A percentile compares a stretch with the other conserved stretches of the same genome.
These are phyloP conservation scores for Unio pictorum DNA, from an alignment of 2,888 invertebrate genomes.

Conservation along the genomic window DNA sequence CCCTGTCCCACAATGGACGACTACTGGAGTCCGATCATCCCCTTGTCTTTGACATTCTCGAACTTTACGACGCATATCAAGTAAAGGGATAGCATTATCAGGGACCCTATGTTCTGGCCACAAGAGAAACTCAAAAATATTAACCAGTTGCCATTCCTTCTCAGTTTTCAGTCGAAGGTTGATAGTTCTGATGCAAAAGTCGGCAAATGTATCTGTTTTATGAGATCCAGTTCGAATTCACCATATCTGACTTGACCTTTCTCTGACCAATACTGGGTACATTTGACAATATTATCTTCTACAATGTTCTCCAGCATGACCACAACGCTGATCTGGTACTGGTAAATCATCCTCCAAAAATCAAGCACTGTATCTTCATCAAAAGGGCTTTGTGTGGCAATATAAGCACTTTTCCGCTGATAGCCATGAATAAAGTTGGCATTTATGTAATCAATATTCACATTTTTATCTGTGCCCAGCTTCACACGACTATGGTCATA, in stretches of 20 bases:
- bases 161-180: slow-evolving; percentile 39
- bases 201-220: slow-evolving; percentile 90
- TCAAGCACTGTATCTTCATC: slow-evolving; percentile 71
- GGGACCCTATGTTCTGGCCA: slow-evolving; percentile 70
- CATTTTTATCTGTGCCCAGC: slow-evolving; percentile 45
- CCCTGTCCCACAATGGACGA: slow-evolving; percentile 71
- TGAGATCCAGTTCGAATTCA: slow-evolving; percentile 88
- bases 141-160: slow-evolving; percentile 34
- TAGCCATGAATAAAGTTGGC: slow-evolving; percentile 69
- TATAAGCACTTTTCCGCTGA: slow-evolving; percentile 71
- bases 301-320: slow-evolving; percentile 73
- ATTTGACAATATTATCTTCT: slow-evolving; percentile 78
- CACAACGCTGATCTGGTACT: slow-evolving; percentile 70
- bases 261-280: slow-evolving; percentile 91
- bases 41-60: slow-evolving; percentile 35
- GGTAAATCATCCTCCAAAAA: slow-evolving; percentile 75
- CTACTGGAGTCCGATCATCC: slow-evolving; percentile 46
- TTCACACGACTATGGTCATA: slow-evolving; percentile 67
- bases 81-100: slow-evolving; percentile 62
- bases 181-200: slow-evolving; percentile 79
- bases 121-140: slow-evolving; percentile 63
- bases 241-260: slow-evolving; percentile 85
- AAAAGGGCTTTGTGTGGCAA: slow-evolving; percentile 74
- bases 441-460: slow-evolving; percentile 64
- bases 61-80: slow-evolving; percentile 62